A percentile compares a stretch with the other conserved stretches of the same genome.
These are phyloP conservation scores for Xerus rutilus DNA, from an alignment of 2,797 vertebrate species.

Conservation along the genomic window DNA sequence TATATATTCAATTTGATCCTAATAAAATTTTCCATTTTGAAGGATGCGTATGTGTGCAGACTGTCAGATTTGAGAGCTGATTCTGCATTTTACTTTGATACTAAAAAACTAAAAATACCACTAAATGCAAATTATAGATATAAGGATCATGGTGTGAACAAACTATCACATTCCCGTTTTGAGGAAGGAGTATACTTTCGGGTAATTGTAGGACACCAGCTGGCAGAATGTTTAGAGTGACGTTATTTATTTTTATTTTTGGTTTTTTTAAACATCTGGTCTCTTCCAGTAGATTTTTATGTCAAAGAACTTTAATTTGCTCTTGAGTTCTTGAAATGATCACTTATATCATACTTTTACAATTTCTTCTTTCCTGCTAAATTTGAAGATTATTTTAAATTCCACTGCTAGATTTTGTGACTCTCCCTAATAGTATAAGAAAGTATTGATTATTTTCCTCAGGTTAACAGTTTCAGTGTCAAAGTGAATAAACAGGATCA, in stretches of 20 bases:
- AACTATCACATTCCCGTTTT: conserved; percentile 41
- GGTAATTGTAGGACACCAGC: conserved; percentile 78
- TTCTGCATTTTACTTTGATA: conserved; percentile 57
- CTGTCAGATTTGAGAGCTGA: conserved; percentile 48
- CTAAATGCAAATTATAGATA: conserved; percentile 75
- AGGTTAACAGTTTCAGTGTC: background rate
- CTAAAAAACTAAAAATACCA: conserved; percentile 63
- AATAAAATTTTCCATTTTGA: conserved; percentile 38
- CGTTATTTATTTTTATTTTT: conserved; percentile 66
- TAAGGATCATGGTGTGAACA: conserved; percentile 12
- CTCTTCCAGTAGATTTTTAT: conserved; percentile 46
- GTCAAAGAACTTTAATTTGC: conserved; percentile 71
- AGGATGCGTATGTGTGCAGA: background rate
- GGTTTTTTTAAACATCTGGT: conserved; percentile 78
- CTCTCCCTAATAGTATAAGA: conserved; percentile 3
- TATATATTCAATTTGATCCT: background rate
- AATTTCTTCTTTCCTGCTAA: conserved; percentile 69
- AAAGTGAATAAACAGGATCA: background rate
- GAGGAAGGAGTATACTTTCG: conserved; percentile 48
- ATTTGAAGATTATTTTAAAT: conserved; percentile 76
- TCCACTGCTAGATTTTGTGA: conserved; percentile 34
- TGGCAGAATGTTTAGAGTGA: conserved; percentile 74
- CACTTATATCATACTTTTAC: conserved; percentile 55
- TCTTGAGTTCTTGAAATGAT: conserved; percentile 78
- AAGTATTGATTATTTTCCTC: conserved; percentile 1